phyloP scores from a whole-genome alignment of 35 echinoderm and acorn worm species.

The Apostichopus californicus region DNA sequence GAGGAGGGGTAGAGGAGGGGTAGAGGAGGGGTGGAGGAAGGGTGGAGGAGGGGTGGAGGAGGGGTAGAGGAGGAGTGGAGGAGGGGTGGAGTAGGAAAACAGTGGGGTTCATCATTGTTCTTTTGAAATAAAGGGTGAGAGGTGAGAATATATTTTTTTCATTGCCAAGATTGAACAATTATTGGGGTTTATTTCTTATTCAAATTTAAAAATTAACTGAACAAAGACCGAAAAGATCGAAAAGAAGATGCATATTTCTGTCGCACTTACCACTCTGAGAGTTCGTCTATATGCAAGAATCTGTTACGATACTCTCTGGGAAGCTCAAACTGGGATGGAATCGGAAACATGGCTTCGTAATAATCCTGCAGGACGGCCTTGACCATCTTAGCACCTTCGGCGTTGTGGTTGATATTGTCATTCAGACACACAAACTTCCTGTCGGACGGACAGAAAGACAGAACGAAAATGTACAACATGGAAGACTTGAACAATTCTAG shows the following conservation, averaged over 20 bases:
- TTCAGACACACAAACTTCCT: slow-evolving; percentile 99
- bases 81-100: background rate
- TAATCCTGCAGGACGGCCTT: slow-evolving; percentile 96
- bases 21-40: no score
- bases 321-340: slow-evolving; percentile 96
- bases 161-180: no score
- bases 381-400: slow-evolving; percentile 78
- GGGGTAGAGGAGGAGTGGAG: no score
- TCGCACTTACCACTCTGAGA: slow-evolving; percentile 79
- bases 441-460: slow-evolving; percentile 2
- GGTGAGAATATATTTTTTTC: no score
- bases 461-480: background rate
- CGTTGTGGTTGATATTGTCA: slow-evolving; percentile 93
- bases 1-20: no score
- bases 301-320: slow-evolving; percentile 91
- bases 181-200: no score
- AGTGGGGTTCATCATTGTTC: no score
- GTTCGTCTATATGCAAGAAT: slow-evolving; percentile 93
- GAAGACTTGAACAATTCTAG: background rate
- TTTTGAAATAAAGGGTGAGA: no score
- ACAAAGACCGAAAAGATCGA: no score
- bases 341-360: slow-evolving; percentile 88
- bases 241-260: no score
- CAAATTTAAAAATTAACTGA: no score
- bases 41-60: background rate